Conservation (phyloP, 1,140 invertebrate genomes). For the Temnothorax nylanderi region DNA sequence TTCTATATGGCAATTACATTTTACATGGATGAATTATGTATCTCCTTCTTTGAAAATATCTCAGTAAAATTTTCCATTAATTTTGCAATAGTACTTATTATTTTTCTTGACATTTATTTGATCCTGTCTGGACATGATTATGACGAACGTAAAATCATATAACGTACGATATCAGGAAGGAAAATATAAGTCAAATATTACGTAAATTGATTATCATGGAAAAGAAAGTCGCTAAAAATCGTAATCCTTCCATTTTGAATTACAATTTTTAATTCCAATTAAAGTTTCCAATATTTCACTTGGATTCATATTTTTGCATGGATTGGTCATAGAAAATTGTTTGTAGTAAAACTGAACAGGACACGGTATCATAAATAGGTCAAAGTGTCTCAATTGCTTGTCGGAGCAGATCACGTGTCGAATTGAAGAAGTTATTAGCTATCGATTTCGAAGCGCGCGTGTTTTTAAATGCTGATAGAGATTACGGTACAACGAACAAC, state of each 20-base stretch:
- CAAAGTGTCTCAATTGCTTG: not conserved
- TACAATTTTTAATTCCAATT: not conserved
- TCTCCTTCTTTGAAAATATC: not conserved
- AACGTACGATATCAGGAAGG: not conserved
- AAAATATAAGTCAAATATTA: not conserved
- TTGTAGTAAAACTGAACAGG: constrained; percentile 24
- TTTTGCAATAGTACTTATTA: not conserved
- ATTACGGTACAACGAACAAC: not conserved
- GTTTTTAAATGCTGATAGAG: constrained; percentile 22
- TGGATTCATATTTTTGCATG: not conserved
- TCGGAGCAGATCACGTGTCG: not conserved
- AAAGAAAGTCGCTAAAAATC: not conserved
- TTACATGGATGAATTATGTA: not conserved
- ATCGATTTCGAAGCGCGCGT: not conserved
- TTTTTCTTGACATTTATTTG: not conserved
- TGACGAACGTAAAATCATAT: not conserved
- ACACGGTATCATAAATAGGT: not conserved
- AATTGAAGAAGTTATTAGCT: constrained; percentile 20
- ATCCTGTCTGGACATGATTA: not conserved
- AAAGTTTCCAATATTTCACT: not conserved
- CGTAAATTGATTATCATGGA: not conserved
- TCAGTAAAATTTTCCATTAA: not conserved
- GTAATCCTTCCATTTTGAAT: not conserved
- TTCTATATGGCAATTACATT: not conserved
- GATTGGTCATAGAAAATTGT: not conserved